Evolutionary conservation across 2,888 invertebrate genomes (phyloP).

Genomic region (Laothoe populi): DNA sequence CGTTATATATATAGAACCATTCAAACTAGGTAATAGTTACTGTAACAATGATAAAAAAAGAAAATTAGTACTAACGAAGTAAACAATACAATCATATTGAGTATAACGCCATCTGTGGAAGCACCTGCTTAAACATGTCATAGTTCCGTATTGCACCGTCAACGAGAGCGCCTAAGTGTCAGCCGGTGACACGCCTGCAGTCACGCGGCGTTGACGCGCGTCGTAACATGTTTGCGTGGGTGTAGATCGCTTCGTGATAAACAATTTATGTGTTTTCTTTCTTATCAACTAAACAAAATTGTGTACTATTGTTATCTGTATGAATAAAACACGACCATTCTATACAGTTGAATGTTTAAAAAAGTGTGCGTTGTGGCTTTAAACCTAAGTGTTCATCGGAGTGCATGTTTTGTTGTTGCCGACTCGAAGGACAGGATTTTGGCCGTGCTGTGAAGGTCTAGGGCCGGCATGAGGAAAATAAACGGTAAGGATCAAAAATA

Average conservation of each 20-base stretch:
- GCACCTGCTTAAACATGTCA: slow-evolving; percentile 29
- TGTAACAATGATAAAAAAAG: not conserved
- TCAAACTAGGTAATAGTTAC: not conserved
- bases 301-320: slow-evolving; percentile 53
- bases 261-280: slow-evolving; percentile 72
- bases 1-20: not conserved
- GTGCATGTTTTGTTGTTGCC: slow-evolving; percentile 78
- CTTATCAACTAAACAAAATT: slow-evolving; percentile 66
- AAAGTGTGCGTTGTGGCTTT: slow-evolving; percentile 61
- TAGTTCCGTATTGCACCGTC: slow-evolving; percentile 55
- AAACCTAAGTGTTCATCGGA: slow-evolving; percentile 68
- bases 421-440: slow-evolving; percentile 73
- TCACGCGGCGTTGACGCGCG: slow-evolving; percentile 84
- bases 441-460: slow-evolving; percentile 76
- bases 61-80: slow-evolving; percentile 8
- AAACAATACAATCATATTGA: slow-evolving; percentile 24
- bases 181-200: slow-evolving; percentile 79
- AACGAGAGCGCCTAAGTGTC: slow-evolving; percentile 72
- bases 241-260: slow-evolving; percentile 78
- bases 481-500: slow-evolving; percentile 66
- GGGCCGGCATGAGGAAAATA: slow-evolving; percentile 81
- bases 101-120: slow-evolving; percentile 64
- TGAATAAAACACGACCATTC: slow-evolving; percentile 47
- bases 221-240: slow-evolving; percentile 77
- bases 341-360: slow-evolving; percentile 50